Conservation (phyloP, 1,140 invertebrate species). For the Pseudomyrmex flavicornis region DNA sequence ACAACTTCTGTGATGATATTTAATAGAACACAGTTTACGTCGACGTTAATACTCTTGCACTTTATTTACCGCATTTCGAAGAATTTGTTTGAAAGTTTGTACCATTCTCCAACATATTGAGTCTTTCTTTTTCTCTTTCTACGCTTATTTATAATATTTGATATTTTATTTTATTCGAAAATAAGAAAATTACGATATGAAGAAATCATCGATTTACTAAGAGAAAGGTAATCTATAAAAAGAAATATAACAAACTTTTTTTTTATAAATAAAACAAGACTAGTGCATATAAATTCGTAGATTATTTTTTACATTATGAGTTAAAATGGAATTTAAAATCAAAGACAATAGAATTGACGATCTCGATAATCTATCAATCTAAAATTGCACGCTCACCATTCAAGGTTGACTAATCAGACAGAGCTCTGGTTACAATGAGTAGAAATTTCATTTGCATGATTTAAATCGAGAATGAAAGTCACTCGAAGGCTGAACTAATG, state of each 20-base stretch:
- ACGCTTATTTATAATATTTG: too few species aligned
- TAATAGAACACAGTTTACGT: neutral
- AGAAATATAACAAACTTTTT: neutral
- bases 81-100: neutral
- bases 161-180: neutral
- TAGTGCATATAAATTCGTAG: neutral
- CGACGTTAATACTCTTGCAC: neutral
- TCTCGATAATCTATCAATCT: slow-evolving; percentile 2
- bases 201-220: neutral
- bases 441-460: slow-evolving; percentile 62
- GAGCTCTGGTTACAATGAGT: slow-evolving; percentile 13
- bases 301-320: neutral
- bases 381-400: slow-evolving; percentile 33
- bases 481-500: slow-evolving; percentile 53
- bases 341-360: neutral
- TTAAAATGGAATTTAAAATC: too few species aligned
- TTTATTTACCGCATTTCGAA: neutral
- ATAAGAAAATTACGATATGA: neutral
- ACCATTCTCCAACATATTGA: neutral
- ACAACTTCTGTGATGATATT: neutral
- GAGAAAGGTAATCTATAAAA: neutral
- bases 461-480: slow-evolving; percentile 70
- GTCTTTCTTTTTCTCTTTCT: neutral
- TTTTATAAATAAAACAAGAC: too few species aligned
- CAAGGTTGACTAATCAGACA: slow-evolving; percentile 58